Percentiles rank a stretch among this genome's conserved stretches.
phyloP scores from a whole-genome alignment of 2,113 vertebrate species.

The pig (Sus scrofa) region T2T-Sscrofa CM000827.6:87478501-87479000 shows the following conservation, averaged over 20 bases:
- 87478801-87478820: conserved; percentile 21
- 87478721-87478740: conserved; percentile 69
- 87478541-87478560: conserved; percentile 27
- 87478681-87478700: conserved; percentile 96
- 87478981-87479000: background rate
- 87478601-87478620: background rate
- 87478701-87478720: conserved; percentile 92
- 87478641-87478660: background rate
- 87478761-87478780: conserved; percentile 86
- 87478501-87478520: conserved; percentile 17
- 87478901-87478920: background rate
- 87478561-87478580: conserved; percentile 16
- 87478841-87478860: background rate
- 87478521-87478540: background rate
- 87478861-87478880: background rate
- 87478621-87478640: background rate
- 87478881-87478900: background rate
- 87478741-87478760: conserved; percentile 80
- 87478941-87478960: background rate
- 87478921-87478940: background rate
- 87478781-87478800: conserved; percentile 36
- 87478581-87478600: background rate
- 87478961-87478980: background rate
- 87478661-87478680: conserved; percentile 92
- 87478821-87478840: background rate